Conservation (phyloP, 92 coral and sea anemone species). For the Palythoa caribaeorum region DNA sequence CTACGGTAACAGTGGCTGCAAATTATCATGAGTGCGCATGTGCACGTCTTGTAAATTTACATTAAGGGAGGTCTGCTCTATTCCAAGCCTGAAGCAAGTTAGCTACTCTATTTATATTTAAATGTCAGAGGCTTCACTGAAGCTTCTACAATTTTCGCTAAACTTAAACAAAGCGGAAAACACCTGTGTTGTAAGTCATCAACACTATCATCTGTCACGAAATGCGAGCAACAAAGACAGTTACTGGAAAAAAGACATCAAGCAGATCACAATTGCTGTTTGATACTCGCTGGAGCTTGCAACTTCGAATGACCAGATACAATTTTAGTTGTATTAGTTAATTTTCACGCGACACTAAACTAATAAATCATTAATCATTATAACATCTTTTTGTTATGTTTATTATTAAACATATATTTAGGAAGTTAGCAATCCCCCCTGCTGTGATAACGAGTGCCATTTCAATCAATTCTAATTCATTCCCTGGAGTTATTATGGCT, state of each 20-base stretch:
- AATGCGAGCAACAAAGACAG: not conserved
- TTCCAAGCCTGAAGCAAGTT: too few relatives aligned
- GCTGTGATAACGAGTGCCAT: too few relatives aligned
- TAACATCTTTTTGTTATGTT: not conserved
- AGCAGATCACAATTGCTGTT: not conserved
- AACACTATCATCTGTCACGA: not conserved
- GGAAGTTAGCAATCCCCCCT: too few relatives aligned
- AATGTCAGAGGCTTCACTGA: too few relatives aligned
- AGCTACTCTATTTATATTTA: too few relatives aligned
- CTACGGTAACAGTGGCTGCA: too few relatives aligned
- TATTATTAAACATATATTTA: not conserved
- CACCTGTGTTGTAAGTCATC: not conserved
- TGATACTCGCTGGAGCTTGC: not conserved
- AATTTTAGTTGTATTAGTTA: not conserved
- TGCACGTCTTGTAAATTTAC: too few relatives aligned
- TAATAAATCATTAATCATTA: not conserved
- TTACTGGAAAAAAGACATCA: not conserved
- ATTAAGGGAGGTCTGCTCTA: too few relatives aligned
- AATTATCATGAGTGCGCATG: too few relatives aligned
- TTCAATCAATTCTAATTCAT: too few relatives aligned
- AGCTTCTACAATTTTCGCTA: not conserved
- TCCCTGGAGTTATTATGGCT: too few relatives aligned
- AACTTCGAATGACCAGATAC: not conserved
- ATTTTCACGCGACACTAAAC: constrained; percentile 1
- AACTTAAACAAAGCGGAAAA: not conserved